Percentiles rank a stretch among this genome's conserved stretches.
These are phyloP conservation scores for Pardosa pseudoannulata DNA, from an alignment of 2,888 invertebrate genomes.

Conservation along the genomic window DNA sequence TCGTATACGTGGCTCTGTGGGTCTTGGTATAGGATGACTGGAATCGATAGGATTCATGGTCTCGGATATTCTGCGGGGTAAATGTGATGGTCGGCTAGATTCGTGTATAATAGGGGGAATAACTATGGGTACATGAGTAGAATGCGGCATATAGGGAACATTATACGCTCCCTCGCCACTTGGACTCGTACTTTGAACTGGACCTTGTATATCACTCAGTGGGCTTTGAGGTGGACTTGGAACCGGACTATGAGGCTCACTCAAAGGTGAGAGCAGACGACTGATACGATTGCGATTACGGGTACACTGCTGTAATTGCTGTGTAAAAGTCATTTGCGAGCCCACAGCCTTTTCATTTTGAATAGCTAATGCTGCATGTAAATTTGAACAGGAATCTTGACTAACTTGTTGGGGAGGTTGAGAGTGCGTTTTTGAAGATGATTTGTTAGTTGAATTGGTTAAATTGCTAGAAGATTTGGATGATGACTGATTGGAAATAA, in stretches of 20 bases:
- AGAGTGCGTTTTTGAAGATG: constrained; percentile 75
- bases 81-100: constrained; percentile 39
- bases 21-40: constrained; percentile 74
- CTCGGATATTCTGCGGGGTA: constrained; percentile 54
- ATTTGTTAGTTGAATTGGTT: constrained; percentile 83
- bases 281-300: constrained; percentile 83
- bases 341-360: constrained; percentile 62
- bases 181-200: constrained; percentile 71
- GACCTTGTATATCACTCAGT: constrained; percentile 76
- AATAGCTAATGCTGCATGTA: constrained; percentile 2
- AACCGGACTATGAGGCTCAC: constrained; percentile 85
- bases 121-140: constrained; percentile 58
- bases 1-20: constrained; percentile 77
- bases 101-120: constrained; percentile 51
- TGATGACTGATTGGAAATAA: constrained; percentile 79
- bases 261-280: constrained; percentile 81
- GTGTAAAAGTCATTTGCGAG: constrained; percentile 89
- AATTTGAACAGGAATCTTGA: constrained; percentile 27
- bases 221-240: constrained; percentile 90
- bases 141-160: constrained; percentile 36
- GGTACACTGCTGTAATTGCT: constrained; percentile 91
- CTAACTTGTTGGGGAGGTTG: constrained; percentile 40
- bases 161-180: constrained; percentile 19
- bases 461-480: constrained; percentile 86
- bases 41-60: constrained; percentile 49